A percentile compares a stretch with the other conserved stretches of the same genome.
phyloP scores from a whole-genome alignment of 2,888 invertebrate genomes.

The Chrysotoxum bicinctum region DNA sequence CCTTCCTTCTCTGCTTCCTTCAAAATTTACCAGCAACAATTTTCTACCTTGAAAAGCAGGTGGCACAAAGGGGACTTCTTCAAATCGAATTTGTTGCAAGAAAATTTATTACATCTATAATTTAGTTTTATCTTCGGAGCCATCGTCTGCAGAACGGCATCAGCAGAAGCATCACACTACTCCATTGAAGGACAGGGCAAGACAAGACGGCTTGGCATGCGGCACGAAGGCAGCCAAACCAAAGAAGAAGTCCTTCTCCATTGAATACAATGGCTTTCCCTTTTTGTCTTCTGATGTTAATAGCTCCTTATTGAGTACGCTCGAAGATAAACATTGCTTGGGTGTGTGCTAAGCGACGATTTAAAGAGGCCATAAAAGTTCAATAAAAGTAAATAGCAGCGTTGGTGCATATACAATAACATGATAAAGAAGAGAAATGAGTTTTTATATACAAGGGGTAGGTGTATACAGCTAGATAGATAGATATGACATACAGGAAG shows the following conservation, averaged over 20 bases:
- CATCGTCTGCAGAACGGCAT: conserved; percentile 65
- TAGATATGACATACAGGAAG: neutral
- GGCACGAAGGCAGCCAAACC: neutral
- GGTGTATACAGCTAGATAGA: neutral
- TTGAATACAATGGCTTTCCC: conserved; percentile 69
- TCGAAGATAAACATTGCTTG: conserved; percentile 70
- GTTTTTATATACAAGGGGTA: neutral
- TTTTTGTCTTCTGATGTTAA: conserved; percentile 72
- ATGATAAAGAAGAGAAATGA: conserved; percentile 29
- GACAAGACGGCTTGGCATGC: conserved; percentile 3
- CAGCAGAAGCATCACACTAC: neutral
- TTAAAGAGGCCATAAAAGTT: conserved; percentile 71
- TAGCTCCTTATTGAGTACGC: conserved; percentile 69
- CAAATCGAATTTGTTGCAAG: conserved; percentile 71
- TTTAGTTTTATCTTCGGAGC: conserved; percentile 69
- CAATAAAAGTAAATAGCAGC: conserved; percentile 70
- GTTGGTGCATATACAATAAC: conserved; percentile 48
- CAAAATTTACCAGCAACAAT: conserved; percentile 7
- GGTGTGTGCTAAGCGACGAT: conserved; percentile 70
- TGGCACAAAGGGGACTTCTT: conserved; percentile 59
- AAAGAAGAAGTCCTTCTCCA: conserved; percentile 38
- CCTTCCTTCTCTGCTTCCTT: neutral
- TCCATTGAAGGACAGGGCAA: conserved; percentile 46
- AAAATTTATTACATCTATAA: conserved; percentile 72
- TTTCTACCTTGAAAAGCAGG: conserved; percentile 46